Evolutionary conservation across 2,797 vertebrate species (phyloP).

Genomic region (Acropternis orthonyx): DNA sequence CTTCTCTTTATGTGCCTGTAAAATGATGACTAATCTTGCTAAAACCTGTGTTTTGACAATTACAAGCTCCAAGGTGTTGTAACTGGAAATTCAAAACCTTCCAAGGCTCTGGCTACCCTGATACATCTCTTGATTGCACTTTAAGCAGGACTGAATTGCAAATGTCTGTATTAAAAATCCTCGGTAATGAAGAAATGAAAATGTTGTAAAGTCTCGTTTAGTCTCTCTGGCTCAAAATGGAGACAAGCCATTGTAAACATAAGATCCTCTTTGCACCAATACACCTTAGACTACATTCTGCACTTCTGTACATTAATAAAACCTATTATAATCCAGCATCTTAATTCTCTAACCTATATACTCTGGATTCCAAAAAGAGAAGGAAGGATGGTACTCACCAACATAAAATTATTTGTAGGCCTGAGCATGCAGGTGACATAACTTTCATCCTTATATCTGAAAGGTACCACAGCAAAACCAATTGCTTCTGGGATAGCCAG

Average conservation of each 20-base stretch:
- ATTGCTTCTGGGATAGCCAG: slow-evolving; percentile 95
- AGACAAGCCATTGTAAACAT: neutral
- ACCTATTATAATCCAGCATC: neutral
- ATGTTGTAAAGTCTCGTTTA: neutral
- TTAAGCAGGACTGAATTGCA: neutral
- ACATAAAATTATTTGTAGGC: slow-evolving; percentile 77
- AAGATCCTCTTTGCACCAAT: neutral
- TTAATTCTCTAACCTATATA: neutral
- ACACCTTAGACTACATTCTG: neutral
- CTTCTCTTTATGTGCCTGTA: neutral
- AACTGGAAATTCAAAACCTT: neutral
- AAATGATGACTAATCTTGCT: neutral
- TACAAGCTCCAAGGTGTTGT: neutral
- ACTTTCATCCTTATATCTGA: slow-evolving; percentile 77
- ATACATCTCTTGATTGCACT: neutral
- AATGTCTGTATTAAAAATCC: neutral
- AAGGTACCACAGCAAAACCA: slow-evolving; percentile 83
- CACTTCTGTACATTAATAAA: neutral
- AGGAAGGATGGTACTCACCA: slow-evolving; percentile 72
- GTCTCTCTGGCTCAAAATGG: neutral
- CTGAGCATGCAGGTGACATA: slow-evolving; percentile 87
- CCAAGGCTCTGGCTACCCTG: neutral
- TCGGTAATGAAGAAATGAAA: neutral
- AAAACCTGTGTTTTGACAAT: slow-evolving; percentile 1
- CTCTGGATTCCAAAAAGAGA: neutral